Evolutionary conservation across 2,888 invertebrate species (phyloP), one percentile per base, ranked within the genome.

Genomic region (Fabriciana adippe): DNA sequence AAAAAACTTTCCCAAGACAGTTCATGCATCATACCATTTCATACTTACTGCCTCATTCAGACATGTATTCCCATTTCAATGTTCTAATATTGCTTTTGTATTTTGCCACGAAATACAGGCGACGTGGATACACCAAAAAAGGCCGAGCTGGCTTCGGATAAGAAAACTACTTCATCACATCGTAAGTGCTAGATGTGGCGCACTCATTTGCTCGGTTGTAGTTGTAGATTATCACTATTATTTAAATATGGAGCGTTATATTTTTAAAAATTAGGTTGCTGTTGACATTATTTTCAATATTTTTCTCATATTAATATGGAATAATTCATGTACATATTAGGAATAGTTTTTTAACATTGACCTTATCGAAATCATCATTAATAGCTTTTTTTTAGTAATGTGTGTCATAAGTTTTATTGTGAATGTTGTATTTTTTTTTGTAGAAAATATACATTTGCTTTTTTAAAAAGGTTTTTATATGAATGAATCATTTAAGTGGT

Each of bases 11-110:
- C 14, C 31, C 41, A 51, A 63, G 16, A 66, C 67, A 51, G 64
- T 67, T 67, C 47, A 71, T 62, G 15, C 48, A 59, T 71, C 64
- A 55, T 31, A 56, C 47, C 47, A 57, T 64, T 67, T 48, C 45
- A 54, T 21, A 41, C 70, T 51, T 48, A 69, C 69, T 65, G 72
- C 74, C 55, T 73, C 71, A 72, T 41, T 73, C 71, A 71, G 68
- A 66, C 61, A 60, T 67, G 70, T 79, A 76, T 81, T 79, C 77
- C 75, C 78, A 80, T 74, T 79, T 86, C 77, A 87, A 88, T 91
- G 86, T 91, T 90, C 88, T 92, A 92, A 92, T 91, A 85, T 81
- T 89, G 89, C 89, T 92, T 92, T 92, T 92, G 90, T 92, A 87
- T 92, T 90, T 89, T 88, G 85, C 86, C 80, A 86, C 85, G 82